Percentiles rank a stretch among this genome's conserved stretches.
Conservation (phyloP, 2,113 vertebrate species). For the Sterrhoptilus dennistouni region DNA sequence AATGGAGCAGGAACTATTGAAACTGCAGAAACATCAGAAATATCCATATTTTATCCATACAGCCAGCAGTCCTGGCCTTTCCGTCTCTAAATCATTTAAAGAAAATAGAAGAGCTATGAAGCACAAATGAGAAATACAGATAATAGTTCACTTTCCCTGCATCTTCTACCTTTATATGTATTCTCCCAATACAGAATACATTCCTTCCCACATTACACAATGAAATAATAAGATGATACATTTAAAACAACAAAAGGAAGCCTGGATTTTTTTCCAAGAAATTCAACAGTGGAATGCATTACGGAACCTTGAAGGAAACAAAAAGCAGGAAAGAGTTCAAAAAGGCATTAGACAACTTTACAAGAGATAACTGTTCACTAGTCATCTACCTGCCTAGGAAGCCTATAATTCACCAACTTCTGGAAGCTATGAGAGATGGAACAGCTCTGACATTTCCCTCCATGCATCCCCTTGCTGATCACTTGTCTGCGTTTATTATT, state of each 20-base stretch:
- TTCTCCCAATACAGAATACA: neutral
- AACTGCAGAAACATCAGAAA: neutral
- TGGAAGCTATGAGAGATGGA: neutral
- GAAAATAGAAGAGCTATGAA: neutral
- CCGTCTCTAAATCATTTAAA: neutral
- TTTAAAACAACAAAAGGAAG: conserved; percentile 7
- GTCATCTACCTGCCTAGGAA: neutral
- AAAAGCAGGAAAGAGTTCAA: neutral
- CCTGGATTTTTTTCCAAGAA: neutral
- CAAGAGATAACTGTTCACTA: neutral
- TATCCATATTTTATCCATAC: neutral
- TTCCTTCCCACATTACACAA: neutral
- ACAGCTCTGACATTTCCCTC: neutral
- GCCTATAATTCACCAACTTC: neutral
- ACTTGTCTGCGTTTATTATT: neutral
- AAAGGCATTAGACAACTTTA: neutral
- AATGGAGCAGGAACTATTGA: neutral
- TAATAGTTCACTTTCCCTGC: neutral
- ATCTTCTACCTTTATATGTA: neutral
- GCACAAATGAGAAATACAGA: neutral
- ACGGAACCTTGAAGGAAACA: neutral
- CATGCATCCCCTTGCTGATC: neutral
- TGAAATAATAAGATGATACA: neutral
- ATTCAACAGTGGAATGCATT: neutral
- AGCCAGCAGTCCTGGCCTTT: neutral